Percentiles rank a stretch among this genome's conserved stretches.
Evolutionary conservation across 2,113 vertebrate genomes (phyloP).

Genomic region (Psophia crepitans): DNA sequence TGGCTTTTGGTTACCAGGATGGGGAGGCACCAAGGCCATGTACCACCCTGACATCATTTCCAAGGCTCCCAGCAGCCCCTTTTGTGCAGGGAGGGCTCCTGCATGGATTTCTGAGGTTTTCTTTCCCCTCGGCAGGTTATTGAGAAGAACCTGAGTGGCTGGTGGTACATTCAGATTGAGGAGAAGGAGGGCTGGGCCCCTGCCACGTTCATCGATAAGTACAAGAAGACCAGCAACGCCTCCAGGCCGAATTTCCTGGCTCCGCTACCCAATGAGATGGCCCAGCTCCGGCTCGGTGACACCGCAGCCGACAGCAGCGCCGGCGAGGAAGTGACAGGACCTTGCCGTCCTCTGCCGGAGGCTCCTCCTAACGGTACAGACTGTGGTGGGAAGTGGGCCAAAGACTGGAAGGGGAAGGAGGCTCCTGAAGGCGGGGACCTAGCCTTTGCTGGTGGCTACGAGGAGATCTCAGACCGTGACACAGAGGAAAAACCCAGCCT

Average conservation of each 20-base stretch:
- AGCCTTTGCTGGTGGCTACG: slow-evolving; percentile 63
- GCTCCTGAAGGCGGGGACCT: slow-evolving; percentile 60
- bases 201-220: slow-evolving; percentile 94
- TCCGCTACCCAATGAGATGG: slow-evolving; percentile 88
- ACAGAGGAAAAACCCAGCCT: slow-evolving; percentile 93
- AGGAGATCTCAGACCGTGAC: slow-evolving; percentile 70
- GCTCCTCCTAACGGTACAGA: slow-evolving; percentile 80
- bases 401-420: slow-evolving; percentile 87
- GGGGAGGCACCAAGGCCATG: background rate
- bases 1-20: background rate
- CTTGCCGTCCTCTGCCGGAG: slow-evolving; percentile 86
- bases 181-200: slow-evolving; percentile 98
- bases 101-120: background rate
- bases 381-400: slow-evolving; percentile 76
- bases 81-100: background rate
- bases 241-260: slow-evolving; percentile 92
- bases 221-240: slow-evolving; percentile 95
- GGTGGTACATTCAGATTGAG: slow-evolving; percentile 99
- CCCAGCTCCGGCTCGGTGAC: slow-evolving; percentile 81
- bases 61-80: background rate
- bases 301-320: background rate
- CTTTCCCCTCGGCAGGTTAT: slow-evolving; percentile 81
- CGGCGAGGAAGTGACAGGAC: slow-evolving; percentile 76
- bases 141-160: slow-evolving; percentile 94
- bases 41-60: background rate